Conservation (phyloP, 2,888 invertebrate genomes). For the Limnephilus auricula region DNA sequence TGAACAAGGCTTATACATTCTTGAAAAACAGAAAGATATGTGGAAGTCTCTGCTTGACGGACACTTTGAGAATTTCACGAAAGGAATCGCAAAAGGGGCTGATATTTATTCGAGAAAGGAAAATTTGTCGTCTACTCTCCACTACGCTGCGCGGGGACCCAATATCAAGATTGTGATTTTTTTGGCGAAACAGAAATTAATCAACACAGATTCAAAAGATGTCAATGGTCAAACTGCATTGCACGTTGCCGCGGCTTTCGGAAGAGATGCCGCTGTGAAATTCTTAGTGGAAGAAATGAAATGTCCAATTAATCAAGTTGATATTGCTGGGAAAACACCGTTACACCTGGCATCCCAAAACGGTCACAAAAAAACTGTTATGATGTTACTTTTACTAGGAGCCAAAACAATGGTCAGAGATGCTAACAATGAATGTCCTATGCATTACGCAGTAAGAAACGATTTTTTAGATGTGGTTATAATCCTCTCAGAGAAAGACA, state of each 20-base stretch:
- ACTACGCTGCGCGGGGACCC: not conserved
- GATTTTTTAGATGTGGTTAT: not conserved
- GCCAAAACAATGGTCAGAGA: not conserved
- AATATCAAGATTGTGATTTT: not conserved
- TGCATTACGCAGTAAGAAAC: not conserved
- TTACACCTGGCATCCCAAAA: not conserved
- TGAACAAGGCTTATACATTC: too few species aligned
- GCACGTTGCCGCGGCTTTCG: not conserved
- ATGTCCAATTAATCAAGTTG: too few species aligned
- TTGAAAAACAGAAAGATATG: too few species aligned
- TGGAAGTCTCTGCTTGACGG: too few species aligned
- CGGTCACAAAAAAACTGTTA: constrained; percentile 3
- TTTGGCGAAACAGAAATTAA: too few species aligned
- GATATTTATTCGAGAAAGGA: not conserved
- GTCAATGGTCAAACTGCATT: not conserved
- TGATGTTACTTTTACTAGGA: not conserved
- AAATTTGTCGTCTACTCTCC: not conserved
- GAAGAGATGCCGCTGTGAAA: constrained; percentile 2
- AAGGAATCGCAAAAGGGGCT: not conserved
- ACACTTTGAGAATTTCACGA: too few species aligned
- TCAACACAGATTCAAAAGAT: not conserved
- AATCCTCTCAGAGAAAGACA: not conserved
- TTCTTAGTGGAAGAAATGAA: not conserved
- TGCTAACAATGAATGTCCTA: not conserved
- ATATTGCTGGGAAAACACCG: not conserved